These are phyloP conservation scores for Trichonephila clavata DNA, from an alignment of 1,140 invertebrate species.

Conservation along the genomic window DNA sequence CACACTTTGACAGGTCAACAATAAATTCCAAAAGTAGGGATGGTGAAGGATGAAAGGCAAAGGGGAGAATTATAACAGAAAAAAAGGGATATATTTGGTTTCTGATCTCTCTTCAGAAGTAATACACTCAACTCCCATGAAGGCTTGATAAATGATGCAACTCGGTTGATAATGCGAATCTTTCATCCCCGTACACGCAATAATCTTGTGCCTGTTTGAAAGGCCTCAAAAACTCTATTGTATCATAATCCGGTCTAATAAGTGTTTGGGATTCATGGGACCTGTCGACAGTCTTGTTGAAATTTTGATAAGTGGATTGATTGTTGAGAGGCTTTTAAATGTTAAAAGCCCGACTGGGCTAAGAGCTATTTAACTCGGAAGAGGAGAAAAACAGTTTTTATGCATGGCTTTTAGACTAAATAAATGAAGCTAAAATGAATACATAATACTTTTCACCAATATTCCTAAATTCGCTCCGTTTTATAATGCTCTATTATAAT, in stretches of 20 bases:
- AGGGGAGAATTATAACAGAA: background rate
- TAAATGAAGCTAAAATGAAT: no score
- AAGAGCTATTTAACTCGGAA: background rate
- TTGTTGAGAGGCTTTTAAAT: background rate
- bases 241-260: slow-evolving; percentile 59
- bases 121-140: background rate
- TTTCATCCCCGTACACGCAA: background rate
- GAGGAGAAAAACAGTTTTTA: background rate
- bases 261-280: slow-evolving; percentile 17
- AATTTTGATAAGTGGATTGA: background rate
- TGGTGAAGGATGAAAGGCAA: background rate
- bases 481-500: no score
- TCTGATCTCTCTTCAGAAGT: background rate
- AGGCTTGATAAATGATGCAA: slow-evolving; percentile 60
- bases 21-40: slow-evolving; percentile 19
- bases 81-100: background rate
- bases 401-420: background rate
- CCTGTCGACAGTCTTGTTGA: background rate
- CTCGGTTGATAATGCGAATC: slow-evolving; percentile 32
- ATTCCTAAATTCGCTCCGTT: no score
- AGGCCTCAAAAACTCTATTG: slow-evolving; percentile 40
- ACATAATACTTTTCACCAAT: no score
- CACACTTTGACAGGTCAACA: slow-evolving; percentile 53
- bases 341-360: background rate
- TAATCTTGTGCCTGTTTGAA: background rate